Evolutionary conservation across 2,113 vertebrate genomes (phyloP).

Genomic region (Hemibagrus wyckioides): DNA sequence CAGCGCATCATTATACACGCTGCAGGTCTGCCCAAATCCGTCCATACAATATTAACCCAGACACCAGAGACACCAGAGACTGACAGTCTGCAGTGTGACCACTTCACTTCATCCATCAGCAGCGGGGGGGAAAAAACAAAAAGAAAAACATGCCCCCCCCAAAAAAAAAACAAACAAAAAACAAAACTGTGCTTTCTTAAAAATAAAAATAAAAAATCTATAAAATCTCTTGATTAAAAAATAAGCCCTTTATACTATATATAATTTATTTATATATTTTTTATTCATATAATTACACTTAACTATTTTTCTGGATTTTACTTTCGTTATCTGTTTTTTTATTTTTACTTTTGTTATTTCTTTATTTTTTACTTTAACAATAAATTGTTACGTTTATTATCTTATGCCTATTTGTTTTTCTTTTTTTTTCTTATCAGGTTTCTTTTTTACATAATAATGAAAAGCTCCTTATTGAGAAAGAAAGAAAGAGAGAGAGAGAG

Average conservation of each 20-base stretch:
- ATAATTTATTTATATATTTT: too few species aligned
- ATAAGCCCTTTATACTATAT: too few species aligned
- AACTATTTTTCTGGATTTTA: not conserved
- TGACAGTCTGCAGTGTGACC: not conserved
- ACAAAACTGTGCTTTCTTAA: not conserved
- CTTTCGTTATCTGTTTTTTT: too few species aligned
- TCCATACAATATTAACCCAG: not conserved
- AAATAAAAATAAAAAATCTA: not conserved
- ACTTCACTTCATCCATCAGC: not conserved
- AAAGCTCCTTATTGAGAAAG: not conserved
- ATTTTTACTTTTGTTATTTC: too few species aligned
- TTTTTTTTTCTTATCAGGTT: not conserved
- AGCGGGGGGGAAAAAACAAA: too few species aligned
- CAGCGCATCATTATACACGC: slow-evolving; percentile 28
- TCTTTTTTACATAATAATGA: not conserved
- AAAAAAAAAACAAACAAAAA: not conserved
- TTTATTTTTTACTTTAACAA: too few species aligned
- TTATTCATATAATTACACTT: too few species aligned
- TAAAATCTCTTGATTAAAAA: too few species aligned
- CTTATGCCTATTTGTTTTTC: too few species aligned
- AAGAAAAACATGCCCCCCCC: too few species aligned
- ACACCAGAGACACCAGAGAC: not conserved
- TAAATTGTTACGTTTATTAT: too few species aligned
- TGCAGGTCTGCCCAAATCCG: slow-evolving; percentile 9
- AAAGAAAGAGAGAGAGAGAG: not conserved